These are phyloP conservation scores for Tetragonula clypearis DNA, from an alignment of 1,140 invertebrate genomes.

Conservation along the genomic window DNA sequence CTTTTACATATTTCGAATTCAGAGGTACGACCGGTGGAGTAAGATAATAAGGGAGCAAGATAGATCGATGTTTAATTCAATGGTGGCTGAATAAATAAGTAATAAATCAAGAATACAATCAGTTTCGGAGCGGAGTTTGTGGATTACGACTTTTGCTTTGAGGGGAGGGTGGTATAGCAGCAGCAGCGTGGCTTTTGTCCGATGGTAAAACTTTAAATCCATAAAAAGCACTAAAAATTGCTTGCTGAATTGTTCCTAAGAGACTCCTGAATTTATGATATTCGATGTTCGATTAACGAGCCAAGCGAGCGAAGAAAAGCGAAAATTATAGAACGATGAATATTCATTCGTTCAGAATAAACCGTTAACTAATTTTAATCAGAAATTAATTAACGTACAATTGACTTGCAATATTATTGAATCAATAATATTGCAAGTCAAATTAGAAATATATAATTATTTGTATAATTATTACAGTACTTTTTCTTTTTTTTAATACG, in stretches of 20 bases:
- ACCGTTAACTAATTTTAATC: neutral
- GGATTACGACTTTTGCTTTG: neutral
- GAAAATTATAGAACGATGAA: neutral
- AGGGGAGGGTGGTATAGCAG: neutral
- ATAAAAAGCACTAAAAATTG: neutral
- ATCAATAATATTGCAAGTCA: neutral
- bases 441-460: neutral
- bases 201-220: conserved; percentile 2
- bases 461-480: neutral
- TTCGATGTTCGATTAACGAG: neutral
- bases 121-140: neutral
- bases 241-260: neutral
- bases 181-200: neutral
- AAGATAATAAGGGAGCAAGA: neutral
- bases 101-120: neutral
- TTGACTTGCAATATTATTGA: neutral
- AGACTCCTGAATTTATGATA: neutral
- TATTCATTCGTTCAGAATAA: neutral
- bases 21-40: neutral
- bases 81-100: neutral
- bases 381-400: neutral
- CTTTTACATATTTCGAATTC: neutral
- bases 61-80: neutral
- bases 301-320: neutral
- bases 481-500: neutral